Evolutionary conservation across 2,888 invertebrate species (phyloP), one percentile per base, ranked within the genome.

Genomic region (Drepana falcataria): DNA sequence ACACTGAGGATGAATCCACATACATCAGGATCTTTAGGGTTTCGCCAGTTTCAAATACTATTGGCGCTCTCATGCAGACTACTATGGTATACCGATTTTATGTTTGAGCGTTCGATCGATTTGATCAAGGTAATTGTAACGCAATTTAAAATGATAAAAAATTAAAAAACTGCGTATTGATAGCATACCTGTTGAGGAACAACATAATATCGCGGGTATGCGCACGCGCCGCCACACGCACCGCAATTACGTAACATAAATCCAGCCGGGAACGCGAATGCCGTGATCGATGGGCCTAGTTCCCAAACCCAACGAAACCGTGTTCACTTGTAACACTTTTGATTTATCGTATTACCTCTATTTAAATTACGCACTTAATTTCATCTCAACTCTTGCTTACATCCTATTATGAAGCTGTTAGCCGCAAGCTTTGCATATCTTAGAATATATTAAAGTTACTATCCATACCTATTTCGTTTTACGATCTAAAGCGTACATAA

Each of bases 231-330:
- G 77, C 77, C 40, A 51, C 51, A 80, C 81, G 78, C 78, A 79
- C 79, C 81, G 80, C 81, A 86, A 86, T 87, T 87, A 86, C 83
- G 82, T 79, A 81, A 84, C 86, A 87, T 87, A 87, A 87, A 87
- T 87, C 78, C 83, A 79, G 79, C 64, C 73, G 70, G 72, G 77
- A 79, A 75, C 75, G 77, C 75, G 72, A 9, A 37, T 5, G 57
- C 75, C 73, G 83, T 87, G 87, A 87, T 87, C 84, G 87, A 87
- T 86, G 82, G 80, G 71, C 71, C 74, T 69, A 69, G 73, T 76
- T 75, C 76, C 69, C 71, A 78, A 77, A 79, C 73, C 71, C 71
- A 77, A 73, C 79, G 70, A 80, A 77, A 79, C 77, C 74, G 73
- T 77, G 80, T 81, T 73, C 75, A 80, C 79, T 82, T 76, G 75